These are phyloP conservation scores for Geotrupes spiniger DNA, from an alignment of 2,888 invertebrate species.

Conservation along the genomic window DNA sequence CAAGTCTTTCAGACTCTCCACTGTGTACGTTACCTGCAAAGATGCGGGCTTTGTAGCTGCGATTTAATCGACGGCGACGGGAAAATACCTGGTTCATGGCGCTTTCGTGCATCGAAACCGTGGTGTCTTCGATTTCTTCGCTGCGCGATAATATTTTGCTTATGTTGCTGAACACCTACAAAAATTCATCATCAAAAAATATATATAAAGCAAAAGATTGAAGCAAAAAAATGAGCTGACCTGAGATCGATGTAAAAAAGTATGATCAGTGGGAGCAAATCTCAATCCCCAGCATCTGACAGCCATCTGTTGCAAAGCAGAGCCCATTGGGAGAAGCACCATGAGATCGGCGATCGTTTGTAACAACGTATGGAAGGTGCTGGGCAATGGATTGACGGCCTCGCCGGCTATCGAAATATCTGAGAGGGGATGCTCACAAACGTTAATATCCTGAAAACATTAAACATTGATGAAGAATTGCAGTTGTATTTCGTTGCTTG, in stretches of 20 bases:
- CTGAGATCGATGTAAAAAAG: constrained; percentile 74
- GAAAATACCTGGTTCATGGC: constrained; percentile 43
- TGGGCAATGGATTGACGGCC: constrained; percentile 61
- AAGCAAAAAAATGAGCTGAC: constrained; percentile 22
- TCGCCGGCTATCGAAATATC: constrained; percentile 75
- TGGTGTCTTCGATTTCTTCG: constrained; percentile 72
- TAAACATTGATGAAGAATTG: constrained; percentile 15
- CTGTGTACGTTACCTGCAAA: constrained; percentile 47
- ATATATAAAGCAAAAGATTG: constrained; percentile 1
- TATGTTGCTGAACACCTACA: constrained; percentile 84
- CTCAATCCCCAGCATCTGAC: constrained; percentile 91
- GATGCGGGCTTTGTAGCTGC: background rate
- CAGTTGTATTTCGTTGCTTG: background rate
- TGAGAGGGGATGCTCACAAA: constrained; percentile 76
- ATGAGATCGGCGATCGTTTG: constrained; percentile 92
- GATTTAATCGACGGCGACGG: background rate
- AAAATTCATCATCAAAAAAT: constrained; percentile 11
- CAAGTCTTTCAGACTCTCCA: constrained; percentile 71
- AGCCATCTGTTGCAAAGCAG: constrained; percentile 86
- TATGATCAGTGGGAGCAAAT: constrained; percentile 85
- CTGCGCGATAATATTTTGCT: constrained; percentile 92
- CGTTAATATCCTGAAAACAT: constrained; percentile 53
- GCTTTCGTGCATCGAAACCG: constrained; percentile 59
- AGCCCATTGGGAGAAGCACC: constrained; percentile 81
- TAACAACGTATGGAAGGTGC: constrained; percentile 74